Evolutionary conservation across 2,797 vertebrate genomes (phyloP), one percentile per base, ranked within the genome.

Genomic region (Macroramphosus scolopax): DNA sequence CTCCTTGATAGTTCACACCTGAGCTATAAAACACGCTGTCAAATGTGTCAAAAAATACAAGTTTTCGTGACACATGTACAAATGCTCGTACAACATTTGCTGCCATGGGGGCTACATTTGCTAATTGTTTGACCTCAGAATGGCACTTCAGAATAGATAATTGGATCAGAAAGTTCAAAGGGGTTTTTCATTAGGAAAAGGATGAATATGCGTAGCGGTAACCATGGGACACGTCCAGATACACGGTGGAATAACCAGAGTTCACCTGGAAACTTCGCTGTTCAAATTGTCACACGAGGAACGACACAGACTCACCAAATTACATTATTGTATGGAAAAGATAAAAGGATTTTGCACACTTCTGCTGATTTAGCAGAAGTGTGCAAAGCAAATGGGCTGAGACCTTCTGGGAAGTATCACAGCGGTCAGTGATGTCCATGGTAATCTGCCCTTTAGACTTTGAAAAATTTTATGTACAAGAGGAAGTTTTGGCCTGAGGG

Each of bases 361-460:
- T 15, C 14, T 24, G 0, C 25, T 47, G 36, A 63, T 57, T 38
- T 64, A 30, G 15, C 16, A 2, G 5, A 25, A 17, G 11, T n/a
- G n/a, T n/a, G n/a, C n/a, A n/a, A 41, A 45, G 38, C 35, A 41
- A 39, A 44, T 31, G 32, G 39, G 37, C 17, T 25, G 43, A 51
- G 38, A 50, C 56, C 54, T 41, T 66, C 45, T 44, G 32, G 34
- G 48, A 37, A 68, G 18, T 51, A 42, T 35, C 46, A 54, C 51
- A 24, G 43, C 14, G 13, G 34, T 58, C 39, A 43, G 39, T 39
- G 39, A 54, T 51, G 51, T 68, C 54, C 41, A 73, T 60, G 54
- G 55, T 59, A 66, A 79, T 77, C 38, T 75, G 54, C 57, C 63
- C 57, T 73, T 70, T 56, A 59, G 31, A 50, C 63, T 62, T 51